Percentiles rank a stretch among this genome's conserved stretches.
These are phyloP conservation scores for Psilanteris sp. DNA, from an alignment of 1,140 invertebrate genomes.

Conservation along the genomic window DNA sequence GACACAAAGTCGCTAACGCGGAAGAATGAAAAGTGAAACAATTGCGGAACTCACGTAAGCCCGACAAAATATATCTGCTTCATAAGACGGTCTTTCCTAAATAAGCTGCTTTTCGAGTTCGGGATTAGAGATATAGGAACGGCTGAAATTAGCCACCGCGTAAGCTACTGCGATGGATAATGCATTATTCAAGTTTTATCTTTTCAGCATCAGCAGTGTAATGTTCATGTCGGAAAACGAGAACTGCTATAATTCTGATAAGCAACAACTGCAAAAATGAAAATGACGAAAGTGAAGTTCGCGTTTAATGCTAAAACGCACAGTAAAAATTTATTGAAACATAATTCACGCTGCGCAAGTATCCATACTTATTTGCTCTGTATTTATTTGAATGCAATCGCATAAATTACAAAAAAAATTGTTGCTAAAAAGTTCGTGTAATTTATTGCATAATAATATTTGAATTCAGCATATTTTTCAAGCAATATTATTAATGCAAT, in stretches of 20 bases:
- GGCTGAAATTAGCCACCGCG: slow-evolving; percentile 45
- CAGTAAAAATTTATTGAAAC: no score
- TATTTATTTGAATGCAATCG: no score
- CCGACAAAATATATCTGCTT: slow-evolving; percentile 30
- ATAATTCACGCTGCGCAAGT: no score
- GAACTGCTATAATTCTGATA: slow-evolving; percentile 1
- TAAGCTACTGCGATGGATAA: slow-evolving; percentile 39
- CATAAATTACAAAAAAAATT: no score
- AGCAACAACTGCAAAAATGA: slow-evolving; percentile 10
- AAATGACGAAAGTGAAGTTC: neutral
- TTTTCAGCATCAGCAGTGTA: slow-evolving; percentile 26
- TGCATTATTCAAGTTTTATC: slow-evolving; percentile 60
- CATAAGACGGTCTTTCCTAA: slow-evolving; percentile 32
- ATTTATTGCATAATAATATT: no score
- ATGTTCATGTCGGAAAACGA: slow-evolving; percentile 11
- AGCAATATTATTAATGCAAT: no score
- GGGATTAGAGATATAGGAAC: slow-evolving; percentile 39
- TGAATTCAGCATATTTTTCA: no score
- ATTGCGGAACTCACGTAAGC: slow-evolving; percentile 25
- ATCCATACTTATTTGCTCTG: no score
- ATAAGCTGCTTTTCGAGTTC: slow-evolving; percentile 51
- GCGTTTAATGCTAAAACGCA: no score
- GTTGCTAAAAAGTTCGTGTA: no score
- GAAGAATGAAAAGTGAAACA: slow-evolving; percentile 24
- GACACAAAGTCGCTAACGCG: slow-evolving; percentile 19